These are phyloP conservation scores for Prunella himalayana DNA, from an alignment of 2,113 vertebrate species.

Conservation along the genomic window DNA sequence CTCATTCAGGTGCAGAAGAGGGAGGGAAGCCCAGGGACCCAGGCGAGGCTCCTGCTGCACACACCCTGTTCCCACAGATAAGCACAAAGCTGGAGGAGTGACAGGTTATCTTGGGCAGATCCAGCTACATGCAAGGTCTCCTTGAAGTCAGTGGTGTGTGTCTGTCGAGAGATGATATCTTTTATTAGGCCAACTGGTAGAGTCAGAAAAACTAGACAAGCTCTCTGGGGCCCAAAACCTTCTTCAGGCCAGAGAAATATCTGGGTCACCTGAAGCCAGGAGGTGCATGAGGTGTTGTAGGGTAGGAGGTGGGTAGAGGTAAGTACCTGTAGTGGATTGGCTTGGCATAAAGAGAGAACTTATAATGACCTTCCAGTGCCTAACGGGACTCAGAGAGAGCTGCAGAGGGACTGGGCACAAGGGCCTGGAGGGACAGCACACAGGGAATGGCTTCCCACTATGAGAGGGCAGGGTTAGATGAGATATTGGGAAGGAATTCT, in stretches of 20 bases:
- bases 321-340: background rate
- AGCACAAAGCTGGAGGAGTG: background rate
- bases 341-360: background rate
- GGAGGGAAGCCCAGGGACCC: conserved; percentile 18
- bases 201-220: conserved; percentile 26
- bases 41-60: background rate
- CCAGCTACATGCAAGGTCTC: background rate
- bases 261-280: background rate
- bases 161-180: conserved; percentile 8
- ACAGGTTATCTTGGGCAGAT: conserved; percentile 24
- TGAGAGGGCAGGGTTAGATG: fast-evolving
- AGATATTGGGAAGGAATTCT: fast-evolving
- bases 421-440: fast-evolving
- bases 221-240: background rate
- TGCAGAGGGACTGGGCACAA: background rate
- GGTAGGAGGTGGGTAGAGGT: background rate
- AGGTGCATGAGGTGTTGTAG: background rate
- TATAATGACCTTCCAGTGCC: background rate
- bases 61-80: conserved; percentile 57
- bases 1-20: conserved; percentile 48
- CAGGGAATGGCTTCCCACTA: background rate
- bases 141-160: conserved; percentile 13
- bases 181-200: conserved; percentile 3
- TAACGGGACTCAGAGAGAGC: background rate
- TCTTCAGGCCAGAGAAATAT: background rate